Conservation (phyloP, 2,888 invertebrate species). For the Seira ritae region DNA sequence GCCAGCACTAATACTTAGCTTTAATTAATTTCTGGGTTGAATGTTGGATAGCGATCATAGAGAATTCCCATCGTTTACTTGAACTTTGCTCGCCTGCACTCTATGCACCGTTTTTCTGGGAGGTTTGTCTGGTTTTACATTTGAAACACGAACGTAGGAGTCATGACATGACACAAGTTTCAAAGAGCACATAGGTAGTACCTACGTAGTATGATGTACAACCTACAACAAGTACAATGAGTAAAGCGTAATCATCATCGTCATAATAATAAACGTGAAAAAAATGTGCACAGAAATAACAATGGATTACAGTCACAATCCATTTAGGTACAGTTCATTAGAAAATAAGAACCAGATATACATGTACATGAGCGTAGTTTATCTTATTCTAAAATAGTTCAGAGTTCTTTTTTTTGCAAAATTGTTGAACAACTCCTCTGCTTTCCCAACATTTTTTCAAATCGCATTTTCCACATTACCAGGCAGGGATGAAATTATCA, state of each 20-base stretch:
- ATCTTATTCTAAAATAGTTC: slow-evolving; percentile 41
- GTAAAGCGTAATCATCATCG: too few species aligned
- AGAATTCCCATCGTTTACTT: slow-evolving; percentile 64
- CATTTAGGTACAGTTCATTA: slow-evolving; percentile 48
- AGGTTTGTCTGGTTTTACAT: too few species aligned
- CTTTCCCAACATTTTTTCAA: slow-evolving; percentile 45
- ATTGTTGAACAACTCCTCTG: slow-evolving; percentile 13
- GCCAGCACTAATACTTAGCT: slow-evolving; percentile 44
- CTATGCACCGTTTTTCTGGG: too few species aligned
- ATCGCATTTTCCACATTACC: too few species aligned
- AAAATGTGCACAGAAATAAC: too few species aligned
- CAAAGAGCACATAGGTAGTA: too few species aligned
- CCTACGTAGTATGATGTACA: neutral
- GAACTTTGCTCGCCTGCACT: slow-evolving; percentile 39
- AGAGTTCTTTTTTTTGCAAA: slow-evolving; percentile 32
- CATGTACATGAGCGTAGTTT: slow-evolving; percentile 31
- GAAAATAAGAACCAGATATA: slow-evolving; percentile 18
- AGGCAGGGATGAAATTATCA: too few species aligned
- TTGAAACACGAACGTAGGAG: too few species aligned
- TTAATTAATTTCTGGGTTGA: slow-evolving; percentile 66
- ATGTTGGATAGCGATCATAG: slow-evolving; percentile 64
- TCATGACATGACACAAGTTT: too few species aligned
- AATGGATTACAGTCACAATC: slow-evolving; percentile 17
- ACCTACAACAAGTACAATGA: slow-evolving; percentile 35
- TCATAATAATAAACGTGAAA: too few species aligned